Evolutionary conservation across 2,113 vertebrate species (phyloP).

Genomic region (Gavialis gangeticus): DNA sequence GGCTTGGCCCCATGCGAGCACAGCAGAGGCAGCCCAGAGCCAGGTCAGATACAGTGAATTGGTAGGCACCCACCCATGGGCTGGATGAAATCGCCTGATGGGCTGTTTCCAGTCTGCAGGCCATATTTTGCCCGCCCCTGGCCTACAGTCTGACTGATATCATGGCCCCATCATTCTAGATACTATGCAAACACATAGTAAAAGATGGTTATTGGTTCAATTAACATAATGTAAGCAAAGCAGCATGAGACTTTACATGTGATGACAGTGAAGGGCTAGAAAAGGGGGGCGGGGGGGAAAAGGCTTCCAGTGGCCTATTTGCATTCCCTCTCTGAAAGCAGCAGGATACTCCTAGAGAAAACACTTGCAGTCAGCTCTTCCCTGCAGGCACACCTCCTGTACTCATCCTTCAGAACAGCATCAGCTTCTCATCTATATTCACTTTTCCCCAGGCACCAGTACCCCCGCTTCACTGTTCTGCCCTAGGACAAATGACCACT

Average conservation of each 20-base stretch:
- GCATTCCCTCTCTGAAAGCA: not conserved
- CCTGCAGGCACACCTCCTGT: not conserved
- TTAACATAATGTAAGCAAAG: not conserved
- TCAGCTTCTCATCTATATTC: not conserved
- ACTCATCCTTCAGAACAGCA: not conserved
- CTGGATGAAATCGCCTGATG: too few relatives aligned
- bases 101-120: too few relatives aligned
- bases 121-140: too few relatives aligned
- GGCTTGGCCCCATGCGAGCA: too few relatives aligned
- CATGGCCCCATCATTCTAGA: not conserved
- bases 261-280: not conserved
- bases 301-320: not conserved
- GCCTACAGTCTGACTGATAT: not conserved
- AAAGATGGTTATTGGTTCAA: not conserved
- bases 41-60: too few relatives aligned
- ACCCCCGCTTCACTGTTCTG: not conserved
- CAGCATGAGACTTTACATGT: not conserved
- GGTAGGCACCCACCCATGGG: too few relatives aligned
- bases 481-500: not conserved
- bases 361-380: not conserved
- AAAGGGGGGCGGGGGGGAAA: not conserved
- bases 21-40: too few relatives aligned
- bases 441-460: not conserved
- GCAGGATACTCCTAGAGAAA: not conserved
- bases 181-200: not conserved